These are phyloP conservation scores for Cyclopterus lumpus DNA, from an alignment of 2,797 vertebrate genomes.

Conservation along the genomic window DNA sequence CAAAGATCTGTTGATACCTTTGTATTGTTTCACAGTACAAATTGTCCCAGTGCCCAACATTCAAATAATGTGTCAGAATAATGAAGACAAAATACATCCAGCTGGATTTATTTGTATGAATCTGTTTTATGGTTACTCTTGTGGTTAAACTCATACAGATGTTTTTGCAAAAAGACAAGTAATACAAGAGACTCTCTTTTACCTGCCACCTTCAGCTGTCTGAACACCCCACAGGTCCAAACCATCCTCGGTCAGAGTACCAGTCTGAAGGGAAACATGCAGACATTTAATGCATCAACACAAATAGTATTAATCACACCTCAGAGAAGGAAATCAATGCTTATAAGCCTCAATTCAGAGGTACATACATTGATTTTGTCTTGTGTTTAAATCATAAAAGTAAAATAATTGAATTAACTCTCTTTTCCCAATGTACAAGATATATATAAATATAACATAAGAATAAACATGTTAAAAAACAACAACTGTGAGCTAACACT, in stretches of 20 bases:
- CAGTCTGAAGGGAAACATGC: slow-evolving; percentile 84
- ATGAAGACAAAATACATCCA: not conserved
- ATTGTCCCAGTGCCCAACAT: not conserved
- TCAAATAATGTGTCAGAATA: not conserved
- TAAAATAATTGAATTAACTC: not conserved
- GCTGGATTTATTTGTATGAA: not conserved
- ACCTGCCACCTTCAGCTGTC: slow-evolving; percentile 87
- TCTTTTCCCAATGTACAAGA: not conserved
- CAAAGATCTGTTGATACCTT: not conserved
- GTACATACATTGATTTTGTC: not conserved
- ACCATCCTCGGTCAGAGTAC: slow-evolving; percentile 96
- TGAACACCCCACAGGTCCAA: slow-evolving; percentile 96
- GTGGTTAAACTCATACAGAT: not conserved
- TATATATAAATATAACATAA: not conserved
- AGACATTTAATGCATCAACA: not conserved
- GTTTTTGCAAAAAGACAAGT: not conserved
- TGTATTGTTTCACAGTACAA: not conserved
- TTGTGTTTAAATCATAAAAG: not conserved
- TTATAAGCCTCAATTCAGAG: not conserved
- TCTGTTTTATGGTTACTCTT: not conserved
- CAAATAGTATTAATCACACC: not conserved
- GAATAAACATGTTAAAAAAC: no score
- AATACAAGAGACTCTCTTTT: slow-evolving; percentile 13
- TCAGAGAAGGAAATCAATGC: not conserved
- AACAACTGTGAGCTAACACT: not conserved